A percentile compares a stretch with the other conserved stretches of the same genome.
These are phyloP conservation scores for Heterodera schachtii DNA, from an alignment of 1,140 invertebrate species.

Conservation along the genomic window DNA sequence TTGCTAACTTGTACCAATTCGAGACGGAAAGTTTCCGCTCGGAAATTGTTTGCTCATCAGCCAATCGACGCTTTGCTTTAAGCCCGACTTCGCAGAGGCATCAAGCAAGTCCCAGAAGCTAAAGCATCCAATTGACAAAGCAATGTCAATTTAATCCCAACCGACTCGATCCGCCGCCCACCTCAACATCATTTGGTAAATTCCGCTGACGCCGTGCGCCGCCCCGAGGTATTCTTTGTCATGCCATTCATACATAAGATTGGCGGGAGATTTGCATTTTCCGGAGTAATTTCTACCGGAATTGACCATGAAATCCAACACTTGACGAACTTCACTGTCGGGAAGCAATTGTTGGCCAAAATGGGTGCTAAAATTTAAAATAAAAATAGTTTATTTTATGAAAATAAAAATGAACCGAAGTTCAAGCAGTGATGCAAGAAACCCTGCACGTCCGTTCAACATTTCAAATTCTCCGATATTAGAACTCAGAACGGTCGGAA, in stretches of 20 bases:
- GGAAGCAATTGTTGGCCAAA: constrained; percentile 39
- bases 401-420: constrained; percentile 16
- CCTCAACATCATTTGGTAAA: constrained; percentile 54
- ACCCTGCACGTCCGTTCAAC: constrained; percentile 45
- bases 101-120: constrained; percentile 49
- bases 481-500: constrained; percentile 9
- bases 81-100: constrained; percentile 25
- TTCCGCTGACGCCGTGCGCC: constrained; percentile 56
- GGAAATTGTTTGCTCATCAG: constrained; percentile 71
- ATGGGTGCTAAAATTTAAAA: constrained; percentile 36
- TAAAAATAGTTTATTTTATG: too few relatives aligned
- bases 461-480: constrained; percentile 49
- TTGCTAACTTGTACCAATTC: constrained; percentile 62
- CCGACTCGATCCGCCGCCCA: too few relatives aligned
- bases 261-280: constrained; percentile 25
- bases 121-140: constrained; percentile 2
- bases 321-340: constrained; percentile 36
- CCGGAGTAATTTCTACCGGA: constrained; percentile 42
- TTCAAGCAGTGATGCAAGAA: constrained; percentile 32
- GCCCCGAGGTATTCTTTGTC: constrained; percentile 57
- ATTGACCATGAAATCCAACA: constrained; percentile 38
- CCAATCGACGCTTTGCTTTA: constrained; percentile 70
- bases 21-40: constrained; percentile 85
- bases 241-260: constrained; percentile 59
- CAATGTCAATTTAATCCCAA: too few relatives aligned